A percentile compares a stretch with the other conserved stretches of the same genome.
Evolutionary conservation across 2,797 vertebrate genomes (phyloP).

Genomic region (Melopsittacus undulatus): DNA sequence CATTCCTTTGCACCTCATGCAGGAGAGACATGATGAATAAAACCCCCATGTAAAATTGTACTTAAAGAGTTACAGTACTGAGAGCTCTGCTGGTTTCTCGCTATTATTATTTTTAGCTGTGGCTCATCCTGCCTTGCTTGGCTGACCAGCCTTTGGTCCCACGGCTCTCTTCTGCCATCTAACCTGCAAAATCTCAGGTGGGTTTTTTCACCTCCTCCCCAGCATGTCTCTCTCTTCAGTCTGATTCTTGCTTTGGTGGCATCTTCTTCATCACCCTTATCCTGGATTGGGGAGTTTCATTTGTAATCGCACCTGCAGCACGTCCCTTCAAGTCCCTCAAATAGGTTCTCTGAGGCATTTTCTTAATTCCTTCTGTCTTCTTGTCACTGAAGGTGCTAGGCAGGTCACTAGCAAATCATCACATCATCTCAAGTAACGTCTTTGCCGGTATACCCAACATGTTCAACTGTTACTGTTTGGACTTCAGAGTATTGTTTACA

Average conservation of each 20-base stretch:
- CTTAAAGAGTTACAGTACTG: background rate
- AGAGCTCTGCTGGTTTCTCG: background rate
- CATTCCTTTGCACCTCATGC: background rate
- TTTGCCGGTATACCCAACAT: background rate
- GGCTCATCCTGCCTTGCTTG: background rate
- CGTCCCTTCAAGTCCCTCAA: background rate
- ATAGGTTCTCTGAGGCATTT: background rate
- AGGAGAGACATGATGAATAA: background rate
- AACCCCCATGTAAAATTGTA: background rate
- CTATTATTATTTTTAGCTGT: background rate
- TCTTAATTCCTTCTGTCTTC: background rate
- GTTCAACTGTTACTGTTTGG: background rate
- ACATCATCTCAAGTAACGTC: background rate
- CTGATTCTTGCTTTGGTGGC: background rate
- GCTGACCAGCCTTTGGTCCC: background rate
- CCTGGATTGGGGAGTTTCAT: background rate
- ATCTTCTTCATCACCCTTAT: background rate
- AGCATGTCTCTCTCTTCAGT: background rate
- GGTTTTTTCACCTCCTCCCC: background rate
- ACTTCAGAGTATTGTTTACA: background rate
- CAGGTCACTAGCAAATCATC: background rate
- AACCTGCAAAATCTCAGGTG: background rate
- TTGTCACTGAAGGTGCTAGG: background rate
- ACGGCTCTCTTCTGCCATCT: background rate
- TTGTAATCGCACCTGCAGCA: background rate